Percentiles rank a stretch among this genome's conserved stretches.
phyloP scores from a whole-genome alignment of 2,113 vertebrate species.

The Cyphomyrus discorhynchus region DNA sequence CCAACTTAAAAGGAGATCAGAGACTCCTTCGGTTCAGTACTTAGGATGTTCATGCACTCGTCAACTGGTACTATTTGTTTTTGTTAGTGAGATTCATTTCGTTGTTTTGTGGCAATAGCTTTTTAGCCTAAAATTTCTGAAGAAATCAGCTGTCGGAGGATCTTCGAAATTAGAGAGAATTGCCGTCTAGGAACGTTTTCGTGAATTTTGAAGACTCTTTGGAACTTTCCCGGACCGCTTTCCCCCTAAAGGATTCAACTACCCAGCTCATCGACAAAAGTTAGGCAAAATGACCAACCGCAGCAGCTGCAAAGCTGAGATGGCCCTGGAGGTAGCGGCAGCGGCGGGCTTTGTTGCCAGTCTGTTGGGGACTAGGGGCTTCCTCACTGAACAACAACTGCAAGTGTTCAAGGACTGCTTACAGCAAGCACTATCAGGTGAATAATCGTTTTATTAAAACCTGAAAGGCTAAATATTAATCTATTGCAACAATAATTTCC shows the following conservation, averaged over 20 bases:
- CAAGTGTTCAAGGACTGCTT: slow-evolving; percentile 65
- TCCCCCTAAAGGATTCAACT: background rate
- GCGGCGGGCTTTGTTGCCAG: slow-evolving; percentile 66
- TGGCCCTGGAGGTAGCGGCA: slow-evolving; percentile 61
- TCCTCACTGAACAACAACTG: slow-evolving; percentile 64
- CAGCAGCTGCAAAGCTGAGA: slow-evolving; percentile 2
- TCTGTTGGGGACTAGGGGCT: slow-evolving; percentile 59
- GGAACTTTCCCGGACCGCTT: background rate
- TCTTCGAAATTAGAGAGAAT: background rate
- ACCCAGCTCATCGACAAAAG: background rate
- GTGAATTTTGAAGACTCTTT: background rate
- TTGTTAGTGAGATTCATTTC: background rate
- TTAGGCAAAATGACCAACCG: background rate
- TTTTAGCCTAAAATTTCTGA: background rate
- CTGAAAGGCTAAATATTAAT: background rate
- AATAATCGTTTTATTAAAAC: slow-evolving; percentile 22
- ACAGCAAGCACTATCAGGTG: slow-evolving; percentile 65
- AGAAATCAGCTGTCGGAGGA: too few species aligned
- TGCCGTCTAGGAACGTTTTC: background rate
- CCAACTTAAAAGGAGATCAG: slow-evolving; percentile 8
- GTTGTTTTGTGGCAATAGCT: background rate
- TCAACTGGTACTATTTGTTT: background rate
- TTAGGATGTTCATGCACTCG: background rate
- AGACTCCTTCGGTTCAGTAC: background rate
- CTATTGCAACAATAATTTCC: background rate